Base-by-base conservation (phyloP, 1,140 invertebrate species). In the Papilio helenus region DNA sequence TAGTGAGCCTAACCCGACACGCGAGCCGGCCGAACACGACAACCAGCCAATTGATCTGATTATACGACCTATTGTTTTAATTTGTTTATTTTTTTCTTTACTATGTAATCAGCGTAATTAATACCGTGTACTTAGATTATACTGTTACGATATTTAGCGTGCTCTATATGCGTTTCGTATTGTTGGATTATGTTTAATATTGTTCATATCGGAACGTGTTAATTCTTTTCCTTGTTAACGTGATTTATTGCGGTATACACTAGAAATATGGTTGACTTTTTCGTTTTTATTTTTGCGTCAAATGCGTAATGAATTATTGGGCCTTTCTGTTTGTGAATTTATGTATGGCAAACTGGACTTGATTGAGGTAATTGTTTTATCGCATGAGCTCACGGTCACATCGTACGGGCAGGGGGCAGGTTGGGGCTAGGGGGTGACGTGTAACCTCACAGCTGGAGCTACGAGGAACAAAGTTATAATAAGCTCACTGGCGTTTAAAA, bases 341-440 rank as follows among this genome's bases (percentile, higher is more conserved):
- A 89, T 86, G 86, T 90, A 86, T 81, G 82, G 80, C 79, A 78
- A 86, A 86, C 86, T 82, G 83, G 83, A 87, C 83, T 90, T 89
- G 86, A 88, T 89, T 83, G 85, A 85, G 87, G 88, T 93, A 92
- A 92, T 93, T 93, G 90, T 93, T 93, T 93, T 92, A 93, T 93
- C 89, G 92, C 91, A 92, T 93, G 92, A 90, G 86, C 81, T 16
- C 61, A 85, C 81, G 72, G 86, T 81, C 83, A 84, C 86, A 83
- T 74, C 86, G 87, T 86, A 82, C 86, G 87, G 84, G 82, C 79
- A 65, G 74, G 80, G 76, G 83, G 81, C 34, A 5, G 16, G 76
- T 23, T 68, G 77, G 42, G 39, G 42, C 34, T 39, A 39, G 74
- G 20, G 44, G 71, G 76, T 44, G 77, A 76, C 79, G 58, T 42